Base-by-base conservation (phyloP, 2,888 invertebrate genomes). In the Eupithecia insigniata region DNA sequence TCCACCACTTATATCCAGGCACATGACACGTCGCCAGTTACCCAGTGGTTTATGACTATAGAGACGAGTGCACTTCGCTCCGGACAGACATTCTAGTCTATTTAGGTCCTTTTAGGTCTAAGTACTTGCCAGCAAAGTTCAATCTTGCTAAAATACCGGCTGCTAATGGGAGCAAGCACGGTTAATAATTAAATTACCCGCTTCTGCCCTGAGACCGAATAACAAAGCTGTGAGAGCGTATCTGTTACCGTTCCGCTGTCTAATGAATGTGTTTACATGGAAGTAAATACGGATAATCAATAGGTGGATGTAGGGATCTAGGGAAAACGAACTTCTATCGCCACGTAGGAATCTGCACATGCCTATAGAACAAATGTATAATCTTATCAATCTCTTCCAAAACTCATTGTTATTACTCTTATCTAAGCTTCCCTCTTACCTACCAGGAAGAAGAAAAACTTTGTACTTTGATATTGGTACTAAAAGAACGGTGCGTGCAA, bases 171-270 rank as follows among this genome's bases (percentile, higher is more conserved):
- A 81, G 84, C 83, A 83, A 84, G 79, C 81, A 79, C 80, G 85
- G 85, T 87, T 84, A 85, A 86, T 88, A 87, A 89, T 89, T 89
- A 85, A 87, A 88, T 88, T 83, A 85, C 77, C 79, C 74, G 76
- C 78, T 76, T 79, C 78, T 80, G 81, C 76, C 76, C 69, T 70
- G 74, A 82, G 78, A 79, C 79, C 78, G 83, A 81, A 85, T 83
- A 84, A 84, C 83, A 84, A 81, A 83, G 81, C 81, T 72, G 67
- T 79, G 75, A 78, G 76, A 70, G 77, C 76, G 79, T 83, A 80
- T 79, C 78, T 81, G 76, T 78, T 73, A 79, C 76, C 74, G 72
- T 82, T 82, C 73, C 76, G 73, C 72, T 67, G 69, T 75, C 72
- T 75, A 79, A 75, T 74, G 74, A 75, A 81, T 77, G 74, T 80